A percentile compares a stretch with the other conserved stretches of the same genome.
Conservation (phyloP, 2,888 invertebrate species). For the Agonopterix subpropinquella region DNA sequence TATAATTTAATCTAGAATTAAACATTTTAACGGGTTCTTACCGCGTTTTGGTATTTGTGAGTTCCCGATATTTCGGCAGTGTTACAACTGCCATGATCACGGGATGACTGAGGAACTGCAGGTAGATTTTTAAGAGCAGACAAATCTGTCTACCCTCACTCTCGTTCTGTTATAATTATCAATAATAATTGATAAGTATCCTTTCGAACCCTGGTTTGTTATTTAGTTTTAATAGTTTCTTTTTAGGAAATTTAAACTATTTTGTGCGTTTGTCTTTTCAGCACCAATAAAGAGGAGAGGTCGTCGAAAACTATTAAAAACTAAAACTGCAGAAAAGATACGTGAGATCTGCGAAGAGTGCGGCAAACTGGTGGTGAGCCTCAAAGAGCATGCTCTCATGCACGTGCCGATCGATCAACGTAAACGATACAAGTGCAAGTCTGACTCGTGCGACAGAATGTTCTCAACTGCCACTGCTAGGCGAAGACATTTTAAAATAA, state of each 20-base stretch:
- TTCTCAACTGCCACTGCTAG: conserved; percentile 37
- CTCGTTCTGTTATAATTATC: no score
- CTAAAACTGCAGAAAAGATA: conserved; percentile 11
- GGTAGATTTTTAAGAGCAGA: no score
- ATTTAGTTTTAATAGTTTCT: no score
- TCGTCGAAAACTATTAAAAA: conserved; percentile 16
- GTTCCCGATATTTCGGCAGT: no score
- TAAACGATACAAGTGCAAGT: conserved; percentile 34
- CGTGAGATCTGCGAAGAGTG: conserved; percentile 52
- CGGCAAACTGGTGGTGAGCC: conserved; percentile 43
- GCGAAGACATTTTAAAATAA: conserved; percentile 42
- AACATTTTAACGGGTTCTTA: no score
- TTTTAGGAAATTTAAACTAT: neutral
- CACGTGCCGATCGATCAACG: conserved; percentile 32
- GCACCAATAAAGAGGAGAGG: conserved; percentile 22
- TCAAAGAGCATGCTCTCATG: conserved; percentile 35
- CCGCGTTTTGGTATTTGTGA: no score
- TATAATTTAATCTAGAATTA: no score
- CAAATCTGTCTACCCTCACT: no score
- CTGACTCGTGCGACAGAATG: conserved; percentile 34
- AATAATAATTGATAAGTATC: neutral
- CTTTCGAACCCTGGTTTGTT: no score
- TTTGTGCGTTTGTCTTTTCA: conserved; percentile 9
- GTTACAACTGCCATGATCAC: no score
- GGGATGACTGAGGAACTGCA: no score